Conservation (phyloP, 53 echinoderm and acorn worm species). For the Patiria pectinifera region DNA sequence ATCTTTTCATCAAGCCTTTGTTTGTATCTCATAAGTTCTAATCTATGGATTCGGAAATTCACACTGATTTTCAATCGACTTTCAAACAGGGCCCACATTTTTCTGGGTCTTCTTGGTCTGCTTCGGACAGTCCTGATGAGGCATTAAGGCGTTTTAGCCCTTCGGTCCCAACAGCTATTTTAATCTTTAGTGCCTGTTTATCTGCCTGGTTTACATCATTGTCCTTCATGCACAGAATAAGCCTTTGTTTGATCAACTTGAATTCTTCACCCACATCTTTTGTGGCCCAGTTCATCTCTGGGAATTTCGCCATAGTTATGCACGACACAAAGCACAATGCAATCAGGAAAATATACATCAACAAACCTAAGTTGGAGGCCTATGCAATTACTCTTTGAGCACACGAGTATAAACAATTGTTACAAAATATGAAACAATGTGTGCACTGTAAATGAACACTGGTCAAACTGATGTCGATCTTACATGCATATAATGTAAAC, state of each 20-base stretch:
- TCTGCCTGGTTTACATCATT: slow-evolving; percentile 16
- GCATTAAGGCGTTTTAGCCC: no score
- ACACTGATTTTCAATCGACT: slow-evolving; percentile 68
- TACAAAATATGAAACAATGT: no score
- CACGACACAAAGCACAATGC: not conserved
- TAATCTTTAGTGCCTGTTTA: not conserved
- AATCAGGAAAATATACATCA: not conserved
- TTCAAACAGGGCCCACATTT: slow-evolving; percentile 69
- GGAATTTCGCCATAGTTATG: not conserved
- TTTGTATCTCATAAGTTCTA: slow-evolving; percentile 70
- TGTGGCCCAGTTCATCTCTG: no score
- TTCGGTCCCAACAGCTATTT: not conserved
- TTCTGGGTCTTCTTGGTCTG: slow-evolving; percentile 61
- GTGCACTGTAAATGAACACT: no score
- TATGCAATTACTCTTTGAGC: not conserved
- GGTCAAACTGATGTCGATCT: no score
- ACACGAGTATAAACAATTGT: no score
- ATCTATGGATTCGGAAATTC: slow-evolving; percentile 65
- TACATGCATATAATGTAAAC: no score
- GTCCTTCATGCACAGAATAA: not conserved
- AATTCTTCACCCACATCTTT: slow-evolving; percentile 7
- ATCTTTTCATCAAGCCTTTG: slow-evolving; percentile 59
- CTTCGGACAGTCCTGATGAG: slow-evolving; percentile 48
- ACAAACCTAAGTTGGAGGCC: not conserved
- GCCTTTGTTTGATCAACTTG: not conserved